A percentile compares a stretch with the other conserved stretches of the same genome.
These are phyloP conservation scores for Quadroppia sp. DNA, from an alignment of 2,888 invertebrate species.

Conservation along the genomic window DNA sequence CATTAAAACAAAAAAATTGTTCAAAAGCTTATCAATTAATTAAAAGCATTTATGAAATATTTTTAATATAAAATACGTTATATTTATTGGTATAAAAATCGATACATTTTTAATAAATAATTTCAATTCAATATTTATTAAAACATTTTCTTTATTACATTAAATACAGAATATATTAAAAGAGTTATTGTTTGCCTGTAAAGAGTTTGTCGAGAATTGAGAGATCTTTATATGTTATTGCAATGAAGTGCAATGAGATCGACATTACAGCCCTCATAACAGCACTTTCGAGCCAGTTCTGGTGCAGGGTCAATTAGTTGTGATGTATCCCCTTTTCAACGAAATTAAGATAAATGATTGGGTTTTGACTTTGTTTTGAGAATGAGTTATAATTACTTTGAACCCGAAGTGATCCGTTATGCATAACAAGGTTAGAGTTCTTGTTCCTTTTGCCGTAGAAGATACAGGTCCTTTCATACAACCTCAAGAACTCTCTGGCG, in stretches of 20 bases:
- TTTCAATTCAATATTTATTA: too few relatives aligned
- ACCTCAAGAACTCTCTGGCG: not conserved
- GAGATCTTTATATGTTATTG: not conserved
- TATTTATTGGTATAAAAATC: too few relatives aligned
- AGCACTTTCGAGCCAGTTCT: conserved; percentile 26
- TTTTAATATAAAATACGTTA: too few relatives aligned
- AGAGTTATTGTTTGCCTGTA: too few relatives aligned
- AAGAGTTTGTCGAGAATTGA: too few relatives aligned
- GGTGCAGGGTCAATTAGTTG: not conserved
- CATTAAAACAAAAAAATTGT: too few relatives aligned
- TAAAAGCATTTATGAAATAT: too few relatives aligned
- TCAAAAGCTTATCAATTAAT: too few relatives aligned
- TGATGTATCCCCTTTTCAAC: not conserved
- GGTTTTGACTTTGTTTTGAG: not conserved
- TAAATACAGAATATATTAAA: too few relatives aligned
- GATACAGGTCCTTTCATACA: conserved; percentile 14
- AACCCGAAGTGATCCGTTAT: not conserved
- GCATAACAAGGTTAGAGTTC: not conserved
- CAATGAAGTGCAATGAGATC: conserved; percentile 11
- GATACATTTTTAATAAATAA: too few relatives aligned
- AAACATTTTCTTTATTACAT: too few relatives aligned
- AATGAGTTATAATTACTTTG: not conserved
- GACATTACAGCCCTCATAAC: conserved; percentile 7
- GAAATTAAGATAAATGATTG: not conserved
- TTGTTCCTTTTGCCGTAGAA: not conserved